phyloP scores from a whole-genome alignment of 2,797 vertebrate species.

The Lerista edwardsae region DNA sequence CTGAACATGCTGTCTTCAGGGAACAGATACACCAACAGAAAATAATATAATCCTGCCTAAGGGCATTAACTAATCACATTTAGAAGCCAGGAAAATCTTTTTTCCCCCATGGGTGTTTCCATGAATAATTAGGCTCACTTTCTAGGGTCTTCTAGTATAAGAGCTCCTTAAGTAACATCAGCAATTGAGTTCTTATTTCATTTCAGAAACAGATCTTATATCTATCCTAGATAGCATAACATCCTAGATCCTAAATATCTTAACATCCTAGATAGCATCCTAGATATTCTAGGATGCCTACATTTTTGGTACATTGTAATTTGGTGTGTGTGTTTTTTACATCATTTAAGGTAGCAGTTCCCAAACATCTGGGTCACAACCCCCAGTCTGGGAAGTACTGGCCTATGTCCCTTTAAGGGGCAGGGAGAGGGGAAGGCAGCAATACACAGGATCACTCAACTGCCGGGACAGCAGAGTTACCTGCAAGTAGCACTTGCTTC shows the following conservation, averaged over 20 bases:
- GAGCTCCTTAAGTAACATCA: background rate
- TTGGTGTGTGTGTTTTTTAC: background rate
- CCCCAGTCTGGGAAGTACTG: no score
- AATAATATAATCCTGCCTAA: slow-evolving; percentile 1
- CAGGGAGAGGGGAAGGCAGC: no score
- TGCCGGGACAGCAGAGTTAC: no score
- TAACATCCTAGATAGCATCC: no score
- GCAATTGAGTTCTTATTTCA: background rate
- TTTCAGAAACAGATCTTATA: background rate
- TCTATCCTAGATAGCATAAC: no score
- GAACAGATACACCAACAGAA: slow-evolving; percentile 25
- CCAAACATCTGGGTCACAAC: no score
- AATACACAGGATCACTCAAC: no score
- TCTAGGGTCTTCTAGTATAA: slow-evolving; percentile 3
- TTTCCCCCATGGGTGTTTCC: background rate
- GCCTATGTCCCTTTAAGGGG: no score
- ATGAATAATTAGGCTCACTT: slow-evolving; percentile 9
- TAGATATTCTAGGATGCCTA: background rate
- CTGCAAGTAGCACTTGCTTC: no score
- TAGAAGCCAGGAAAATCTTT: slow-evolving; percentile 14
- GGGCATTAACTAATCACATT: background rate
- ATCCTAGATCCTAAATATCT: no score
- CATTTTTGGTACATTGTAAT: background rate
- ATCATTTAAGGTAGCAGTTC: no score
- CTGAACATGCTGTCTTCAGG: slow-evolving; percentile 48